These are phyloP conservation scores for Protodeltote pygarga DNA, from an alignment of 2,888 invertebrate genomes.

Conservation along the genomic window DNA sequence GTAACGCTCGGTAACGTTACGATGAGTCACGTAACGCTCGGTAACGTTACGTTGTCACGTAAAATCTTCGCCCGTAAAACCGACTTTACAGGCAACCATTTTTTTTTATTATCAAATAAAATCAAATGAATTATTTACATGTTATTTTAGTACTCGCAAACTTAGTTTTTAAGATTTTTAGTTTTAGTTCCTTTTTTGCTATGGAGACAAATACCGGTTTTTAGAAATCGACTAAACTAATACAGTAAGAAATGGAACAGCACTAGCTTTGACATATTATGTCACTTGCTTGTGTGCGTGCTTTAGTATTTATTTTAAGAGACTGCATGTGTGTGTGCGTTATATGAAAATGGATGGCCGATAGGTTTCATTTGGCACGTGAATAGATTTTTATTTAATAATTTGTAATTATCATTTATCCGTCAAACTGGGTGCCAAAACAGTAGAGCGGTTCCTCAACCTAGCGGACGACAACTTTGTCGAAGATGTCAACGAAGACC, in stretches of 20 bases:
- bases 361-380: conserved; percentile 75
- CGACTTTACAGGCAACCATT: too few species aligned
- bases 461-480: conserved; percentile 82
- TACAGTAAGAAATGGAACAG: neutral
- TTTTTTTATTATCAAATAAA: neutral
- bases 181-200: too few species aligned
- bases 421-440: conserved; percentile 86
- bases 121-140: too few species aligned
- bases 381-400: conserved; percentile 70
- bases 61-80: too few species aligned
- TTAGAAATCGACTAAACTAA: conserved; percentile 31
- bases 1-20: too few species aligned
- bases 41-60: too few species aligned
- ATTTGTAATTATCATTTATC: conserved; percentile 58
- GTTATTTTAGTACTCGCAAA: too few species aligned
- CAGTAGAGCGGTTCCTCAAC: conserved; percentile 80
- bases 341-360: conserved; percentile 73
- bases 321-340: conserved; percentile 49
- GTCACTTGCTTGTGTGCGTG: conserved; percentile 28
- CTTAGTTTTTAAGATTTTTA: too few species aligned
- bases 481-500: conserved; percentile 83
- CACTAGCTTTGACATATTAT: conserved; percentile 44
- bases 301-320: conserved; percentile 36
- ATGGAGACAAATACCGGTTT: conserved; percentile 29
- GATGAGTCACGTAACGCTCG: too few species aligned